A percentile compares a stretch with the other conserved stretches of the same genome.
These are phyloP conservation scores for Hormaphis cornu DNA, from an alignment of 1,140 invertebrate species.

Conservation along the genomic window DNA sequence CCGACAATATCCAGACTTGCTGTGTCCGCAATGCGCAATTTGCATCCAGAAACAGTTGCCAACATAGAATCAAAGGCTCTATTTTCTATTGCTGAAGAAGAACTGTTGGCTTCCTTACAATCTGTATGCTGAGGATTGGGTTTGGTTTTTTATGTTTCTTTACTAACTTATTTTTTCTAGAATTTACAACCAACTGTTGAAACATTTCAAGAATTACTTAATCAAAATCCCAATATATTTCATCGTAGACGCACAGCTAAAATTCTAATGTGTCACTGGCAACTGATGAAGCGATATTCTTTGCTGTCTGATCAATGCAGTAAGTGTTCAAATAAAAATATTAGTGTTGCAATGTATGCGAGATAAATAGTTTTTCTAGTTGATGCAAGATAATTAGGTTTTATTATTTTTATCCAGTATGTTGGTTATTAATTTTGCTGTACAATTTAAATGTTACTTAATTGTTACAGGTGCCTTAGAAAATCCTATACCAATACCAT, in stretches of 20 bases:
- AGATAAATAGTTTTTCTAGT: neutral
- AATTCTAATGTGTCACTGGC: constrained; percentile 79
- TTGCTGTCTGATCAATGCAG: constrained; percentile 81
- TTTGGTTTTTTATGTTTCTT: constrained; percentile 12
- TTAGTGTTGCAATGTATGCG: neutral
- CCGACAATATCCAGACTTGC: constrained; percentile 75
- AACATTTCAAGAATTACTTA: constrained; percentile 77
- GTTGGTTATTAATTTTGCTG: too few relatives aligned
- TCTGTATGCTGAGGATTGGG: constrained; percentile 56
- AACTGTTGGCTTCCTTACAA: constrained; percentile 68
- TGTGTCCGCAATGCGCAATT: constrained; percentile 81
- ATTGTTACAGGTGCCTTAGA: constrained; percentile 11
- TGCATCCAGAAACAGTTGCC: constrained; percentile 81
- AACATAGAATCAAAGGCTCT: constrained; percentile 79
- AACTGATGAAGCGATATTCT: constrained; percentile 85
- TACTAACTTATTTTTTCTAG: constrained; percentile 39
- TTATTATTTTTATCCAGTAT: neutral
- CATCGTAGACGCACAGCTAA: constrained; percentile 79
- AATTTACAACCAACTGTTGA: constrained; percentile 59
- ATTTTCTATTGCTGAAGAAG: constrained; percentile 82
- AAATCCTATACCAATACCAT: constrained; percentile 32
- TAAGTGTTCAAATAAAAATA: constrained; percentile 42
- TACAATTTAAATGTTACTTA: neutral
- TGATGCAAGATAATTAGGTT: neutral
- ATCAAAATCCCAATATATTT: constrained; percentile 73